phyloP scores from a whole-genome alignment of 2,113 vertebrate species.

The Ophthalmolycus amberensis region DNA sequence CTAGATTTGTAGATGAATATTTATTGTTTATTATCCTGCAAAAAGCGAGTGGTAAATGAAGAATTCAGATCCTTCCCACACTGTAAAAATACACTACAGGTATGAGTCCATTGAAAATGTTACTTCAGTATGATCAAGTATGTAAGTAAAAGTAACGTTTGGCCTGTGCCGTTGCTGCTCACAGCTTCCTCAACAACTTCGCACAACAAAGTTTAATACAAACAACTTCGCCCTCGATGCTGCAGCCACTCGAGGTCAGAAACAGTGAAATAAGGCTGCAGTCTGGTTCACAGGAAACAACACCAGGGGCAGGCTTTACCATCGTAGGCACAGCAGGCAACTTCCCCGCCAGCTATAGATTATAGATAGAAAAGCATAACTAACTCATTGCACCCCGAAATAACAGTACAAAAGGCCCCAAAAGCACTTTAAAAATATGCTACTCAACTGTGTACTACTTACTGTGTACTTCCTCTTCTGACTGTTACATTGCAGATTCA shows the following conservation, averaged over 20 bases:
- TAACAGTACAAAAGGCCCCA: too few relatives aligned
- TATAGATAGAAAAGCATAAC: background rate
- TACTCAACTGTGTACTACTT: background rate
- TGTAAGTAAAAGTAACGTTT: background rate
- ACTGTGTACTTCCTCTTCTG: background rate
- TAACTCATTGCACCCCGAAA: too few relatives aligned
- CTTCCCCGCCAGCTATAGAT: background rate
- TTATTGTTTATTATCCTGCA: background rate
- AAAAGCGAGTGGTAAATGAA: background rate
- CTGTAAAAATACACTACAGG: background rate
- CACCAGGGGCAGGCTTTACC: background rate
- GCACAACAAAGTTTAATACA: background rate
- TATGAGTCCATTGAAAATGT: background rate
- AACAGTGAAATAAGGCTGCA: background rate
- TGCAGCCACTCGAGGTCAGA: conserved; percentile 1
- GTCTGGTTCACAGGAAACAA: background rate
- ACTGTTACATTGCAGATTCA: background rate
- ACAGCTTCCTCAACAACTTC: background rate
- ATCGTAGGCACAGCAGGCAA: background rate
- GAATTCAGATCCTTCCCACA: too few relatives aligned
- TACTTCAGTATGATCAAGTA: background rate
- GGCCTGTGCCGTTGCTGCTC: background rate
- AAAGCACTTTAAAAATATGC: background rate
- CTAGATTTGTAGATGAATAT: background rate
- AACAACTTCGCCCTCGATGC: background rate